Percentiles rank a stretch among this genome's conserved stretches.
phyloP scores from a whole-genome alignment of 2,797 vertebrate species.

The Sebastiscus tertius region DNA sequence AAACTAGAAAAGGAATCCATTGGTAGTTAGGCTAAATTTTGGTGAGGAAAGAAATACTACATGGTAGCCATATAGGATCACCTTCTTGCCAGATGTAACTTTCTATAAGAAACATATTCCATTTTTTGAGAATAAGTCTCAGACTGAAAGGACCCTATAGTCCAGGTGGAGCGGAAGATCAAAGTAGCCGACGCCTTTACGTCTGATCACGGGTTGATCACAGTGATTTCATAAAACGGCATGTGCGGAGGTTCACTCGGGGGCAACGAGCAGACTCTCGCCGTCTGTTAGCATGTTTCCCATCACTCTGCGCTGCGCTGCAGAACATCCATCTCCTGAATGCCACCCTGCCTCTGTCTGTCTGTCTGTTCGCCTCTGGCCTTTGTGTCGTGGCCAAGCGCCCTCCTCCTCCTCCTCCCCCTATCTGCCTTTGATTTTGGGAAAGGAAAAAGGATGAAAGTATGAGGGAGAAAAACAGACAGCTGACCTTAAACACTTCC shows the following conservation, averaged over 20 bases:
- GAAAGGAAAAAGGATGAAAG: slow-evolving; percentile 46
- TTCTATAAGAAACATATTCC: not conserved
- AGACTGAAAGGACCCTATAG: not conserved
- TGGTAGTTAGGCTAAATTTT: too few species aligned
- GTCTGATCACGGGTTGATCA: slow-evolving; percentile 35
- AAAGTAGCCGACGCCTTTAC: slow-evolving; percentile 19
- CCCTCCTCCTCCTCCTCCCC: not conserved
- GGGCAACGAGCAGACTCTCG: slow-evolving; percentile 34
- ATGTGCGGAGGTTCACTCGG: slow-evolving; percentile 28
- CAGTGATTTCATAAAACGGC: slow-evolving; percentile 5
- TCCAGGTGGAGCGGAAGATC: slow-evolving; percentile 32
- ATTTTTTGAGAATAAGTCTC: slow-evolving; percentile 2
- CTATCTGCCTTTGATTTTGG: slow-evolving; percentile 60
- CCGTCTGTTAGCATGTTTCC: slow-evolving; percentile 40
- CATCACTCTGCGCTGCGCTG: slow-evolving; percentile 42
- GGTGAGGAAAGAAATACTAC: too few species aligned
- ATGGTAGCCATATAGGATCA: not conserved
- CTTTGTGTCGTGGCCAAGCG: slow-evolving; percentile 52
- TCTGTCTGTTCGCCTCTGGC: slow-evolving; percentile 47
- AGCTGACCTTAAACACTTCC: slow-evolving; percentile 96
- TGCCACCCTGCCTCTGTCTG: slow-evolving; percentile 44
- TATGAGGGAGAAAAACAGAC: slow-evolving; percentile 16
- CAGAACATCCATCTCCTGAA: slow-evolving; percentile 50
- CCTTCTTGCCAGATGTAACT: slow-evolving; percentile 10
- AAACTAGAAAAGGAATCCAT: too few species aligned